Conservation (phyloP, 2,888 invertebrate species). For the Mimumesa dahlbomi region DNA sequence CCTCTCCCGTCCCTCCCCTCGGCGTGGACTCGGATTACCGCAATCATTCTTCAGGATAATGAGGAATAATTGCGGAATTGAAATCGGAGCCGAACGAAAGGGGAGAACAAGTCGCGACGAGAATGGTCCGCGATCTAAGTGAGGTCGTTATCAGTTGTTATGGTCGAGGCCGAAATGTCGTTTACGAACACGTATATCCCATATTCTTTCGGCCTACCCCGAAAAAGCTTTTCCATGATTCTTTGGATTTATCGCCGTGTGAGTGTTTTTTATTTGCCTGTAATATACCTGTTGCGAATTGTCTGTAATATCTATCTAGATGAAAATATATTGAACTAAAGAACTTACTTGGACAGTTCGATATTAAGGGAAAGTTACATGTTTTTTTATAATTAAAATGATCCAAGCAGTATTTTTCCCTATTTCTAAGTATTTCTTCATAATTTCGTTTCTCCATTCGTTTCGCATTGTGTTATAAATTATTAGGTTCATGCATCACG, state of each 20-base stretch:
- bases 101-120: conserved; percentile 20
- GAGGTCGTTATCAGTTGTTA: conserved; percentile 20
- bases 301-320: no score
- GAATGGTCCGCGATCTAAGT: conserved; percentile 10
- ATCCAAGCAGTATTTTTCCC: no score
- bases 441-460: no score
- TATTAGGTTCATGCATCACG: no score
- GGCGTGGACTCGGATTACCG: conserved; percentile 49
- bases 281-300: no score
- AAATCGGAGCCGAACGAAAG: conserved; percentile 50
- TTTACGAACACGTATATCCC: neutral
- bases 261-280: no score
- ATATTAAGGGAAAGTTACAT: no score
- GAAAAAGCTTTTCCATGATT: neutral
- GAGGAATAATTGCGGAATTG: conserved; percentile 55
- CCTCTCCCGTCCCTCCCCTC: conserved; percentile 16
- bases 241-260: neutral
- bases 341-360: no score
- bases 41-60: conserved; percentile 51
- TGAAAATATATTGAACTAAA: no score
- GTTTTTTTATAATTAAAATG: no score
- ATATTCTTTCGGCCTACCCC: neutral
- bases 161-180: conserved; percentile 2
- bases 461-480: no score
- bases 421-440: no score